phyloP scores from a whole-genome alignment of 2,113 vertebrate species.

The Hemicordylus capensis region DNA sequence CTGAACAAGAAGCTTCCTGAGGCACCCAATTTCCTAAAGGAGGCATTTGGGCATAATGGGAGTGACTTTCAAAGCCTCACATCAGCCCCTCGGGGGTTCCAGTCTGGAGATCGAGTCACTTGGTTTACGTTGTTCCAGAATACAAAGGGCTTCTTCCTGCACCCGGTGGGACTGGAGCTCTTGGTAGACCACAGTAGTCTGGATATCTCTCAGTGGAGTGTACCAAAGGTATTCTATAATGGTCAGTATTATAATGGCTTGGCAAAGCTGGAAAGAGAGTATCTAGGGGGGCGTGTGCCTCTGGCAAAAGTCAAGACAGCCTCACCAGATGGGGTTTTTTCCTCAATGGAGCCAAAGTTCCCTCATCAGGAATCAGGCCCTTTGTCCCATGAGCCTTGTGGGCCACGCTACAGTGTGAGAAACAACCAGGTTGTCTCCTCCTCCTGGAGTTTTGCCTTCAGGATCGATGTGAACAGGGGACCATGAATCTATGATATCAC shows the following conservation, averaged over 20 bases:
- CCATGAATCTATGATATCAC: slow-evolving; percentile 75
- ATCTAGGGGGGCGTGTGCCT: slow-evolving; percentile 21
- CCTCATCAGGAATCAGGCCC: background rate
- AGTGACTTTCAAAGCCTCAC: slow-evolving; percentile 44
- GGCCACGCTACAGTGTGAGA: slow-evolving; percentile 64
- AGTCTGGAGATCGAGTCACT: slow-evolving; percentile 79
- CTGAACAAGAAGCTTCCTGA: slow-evolving; percentile 64
- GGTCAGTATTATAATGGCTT: slow-evolving; percentile 76
- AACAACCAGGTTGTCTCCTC: slow-evolving; percentile 58
- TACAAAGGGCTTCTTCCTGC: slow-evolving; percentile 76
- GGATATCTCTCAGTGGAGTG: slow-evolving; percentile 74
- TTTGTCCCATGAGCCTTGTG: slow-evolving; percentile 67
- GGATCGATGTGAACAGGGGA: slow-evolving; percentile 69
- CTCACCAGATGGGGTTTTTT: slow-evolving; percentile 39
- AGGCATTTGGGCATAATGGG: slow-evolving; percentile 74
- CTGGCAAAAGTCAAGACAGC: slow-evolving; percentile 36
- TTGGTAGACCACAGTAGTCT: slow-evolving; percentile 80
- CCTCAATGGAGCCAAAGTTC: slow-evolving; percentile 58
- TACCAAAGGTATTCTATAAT: slow-evolving; percentile 82
- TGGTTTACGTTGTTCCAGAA: slow-evolving; percentile 86
- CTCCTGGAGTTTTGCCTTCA: slow-evolving; percentile 75
- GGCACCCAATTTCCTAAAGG: slow-evolving; percentile 64
- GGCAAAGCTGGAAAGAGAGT: slow-evolving; percentile 54
- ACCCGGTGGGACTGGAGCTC: slow-evolving; percentile 87
- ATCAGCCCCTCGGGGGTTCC: slow-evolving; percentile 81